Percentiles rank a stretch among this genome's conserved stretches.
phyloP scores from a whole-genome alignment of 2,888 invertebrate species.

The Noctua pronuba region DNA sequence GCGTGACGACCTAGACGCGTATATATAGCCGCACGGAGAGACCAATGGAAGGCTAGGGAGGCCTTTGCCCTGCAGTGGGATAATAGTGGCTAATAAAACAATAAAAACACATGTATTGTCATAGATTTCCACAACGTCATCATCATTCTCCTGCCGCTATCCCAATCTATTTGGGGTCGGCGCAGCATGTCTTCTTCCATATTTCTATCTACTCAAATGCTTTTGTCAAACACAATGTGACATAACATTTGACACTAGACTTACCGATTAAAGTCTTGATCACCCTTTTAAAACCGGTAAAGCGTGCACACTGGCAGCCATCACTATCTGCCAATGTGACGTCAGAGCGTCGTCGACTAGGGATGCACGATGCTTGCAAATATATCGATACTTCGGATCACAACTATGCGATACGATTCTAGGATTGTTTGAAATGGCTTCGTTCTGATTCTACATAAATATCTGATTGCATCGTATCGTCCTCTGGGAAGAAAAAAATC shows the following conservation, averaged over 20 bases:
- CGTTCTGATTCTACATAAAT: background rate
- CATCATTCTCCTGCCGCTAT: too few species aligned
- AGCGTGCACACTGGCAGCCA: conserved; percentile 43
- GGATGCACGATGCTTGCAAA: background rate
- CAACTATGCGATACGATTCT: background rate
- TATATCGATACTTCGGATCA: background rate
- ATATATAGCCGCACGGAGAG: too few species aligned
- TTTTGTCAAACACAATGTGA: background rate
- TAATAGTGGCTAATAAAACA: too few species aligned
- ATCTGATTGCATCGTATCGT: background rate
- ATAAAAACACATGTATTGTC: too few species aligned
- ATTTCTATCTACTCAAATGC: background rate
- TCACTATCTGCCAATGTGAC: conserved; percentile 32
- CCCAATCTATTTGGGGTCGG: too few species aligned
- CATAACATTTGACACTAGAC: background rate
- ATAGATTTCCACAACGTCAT: background rate
- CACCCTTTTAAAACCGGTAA: conserved; percentile 41
- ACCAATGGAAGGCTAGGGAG: too few species aligned
- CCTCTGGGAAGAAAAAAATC: background rate
- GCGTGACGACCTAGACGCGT: too few species aligned
- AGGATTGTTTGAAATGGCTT: background rate
- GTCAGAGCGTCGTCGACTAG: conserved; percentile 11
- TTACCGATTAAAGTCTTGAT: conserved; percentile 12
- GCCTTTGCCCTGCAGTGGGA: too few species aligned
- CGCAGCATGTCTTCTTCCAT: too few species aligned